These are phyloP conservation scores for Drosophila ercepeae DNA, from an alignment of 1,140 invertebrate species.

Conservation along the genomic window DNA sequence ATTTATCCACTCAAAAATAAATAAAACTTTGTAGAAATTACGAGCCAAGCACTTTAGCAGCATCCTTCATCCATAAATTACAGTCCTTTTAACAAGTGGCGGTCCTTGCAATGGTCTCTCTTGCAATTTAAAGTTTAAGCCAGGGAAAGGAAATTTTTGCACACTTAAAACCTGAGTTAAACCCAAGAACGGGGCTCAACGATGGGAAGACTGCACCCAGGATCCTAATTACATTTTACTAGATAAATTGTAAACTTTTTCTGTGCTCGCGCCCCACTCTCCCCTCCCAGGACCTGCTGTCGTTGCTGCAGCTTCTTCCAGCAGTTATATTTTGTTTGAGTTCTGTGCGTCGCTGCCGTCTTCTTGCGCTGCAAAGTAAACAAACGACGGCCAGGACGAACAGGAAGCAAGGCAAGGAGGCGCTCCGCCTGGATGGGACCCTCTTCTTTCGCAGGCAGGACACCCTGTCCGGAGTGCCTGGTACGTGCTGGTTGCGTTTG, in stretches of 20 bases:
- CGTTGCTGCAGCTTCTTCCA: conserved; percentile 63
- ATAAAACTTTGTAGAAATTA: not conserved
- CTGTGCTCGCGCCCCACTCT: conserved; percentile 53
- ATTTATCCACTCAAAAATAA: not conserved
- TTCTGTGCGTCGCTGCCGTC: conserved; percentile 65
- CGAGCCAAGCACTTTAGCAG: not conserved
- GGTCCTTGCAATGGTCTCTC: not conserved
- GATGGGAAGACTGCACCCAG: conserved; percentile 60
- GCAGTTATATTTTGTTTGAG: conserved; percentile 81
- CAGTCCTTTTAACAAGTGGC: not conserved
- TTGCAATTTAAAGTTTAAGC: conserved; percentile 29
- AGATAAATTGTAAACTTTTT: conserved; percentile 83
- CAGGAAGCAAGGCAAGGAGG: not conserved
- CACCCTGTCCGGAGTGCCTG: conserved; percentile 32
- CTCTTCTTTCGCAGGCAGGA: conserved; percentile 2
- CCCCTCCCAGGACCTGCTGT: not conserved
- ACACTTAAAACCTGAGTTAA: conserved; percentile 11
- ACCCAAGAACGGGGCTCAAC: not conserved
- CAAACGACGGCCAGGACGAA: conserved; percentile 19
- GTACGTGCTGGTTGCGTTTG: conserved; percentile 63
- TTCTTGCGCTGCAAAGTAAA: conserved; percentile 72
- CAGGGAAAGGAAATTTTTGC: conserved; percentile 16
- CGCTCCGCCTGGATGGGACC: conserved; percentile 1
- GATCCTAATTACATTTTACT: conserved; percentile 83
- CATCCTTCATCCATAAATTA: not conserved